Evolutionary conservation across 1,140 invertebrate genomes (phyloP).

Genomic region (Papilio aristodemus): DNA sequence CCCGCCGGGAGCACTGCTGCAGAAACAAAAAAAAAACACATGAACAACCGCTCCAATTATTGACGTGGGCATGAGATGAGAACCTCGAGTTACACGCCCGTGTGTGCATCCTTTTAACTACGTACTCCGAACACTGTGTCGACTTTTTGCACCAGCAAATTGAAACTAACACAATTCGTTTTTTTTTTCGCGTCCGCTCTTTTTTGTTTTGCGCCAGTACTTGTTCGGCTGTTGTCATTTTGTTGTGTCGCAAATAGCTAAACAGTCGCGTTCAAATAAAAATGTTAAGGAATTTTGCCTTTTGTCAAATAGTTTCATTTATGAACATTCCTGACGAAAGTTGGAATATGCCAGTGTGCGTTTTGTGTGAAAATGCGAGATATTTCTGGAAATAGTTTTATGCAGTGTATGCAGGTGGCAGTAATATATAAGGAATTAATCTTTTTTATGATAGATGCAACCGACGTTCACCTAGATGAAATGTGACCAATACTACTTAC

Average conservation of each 20-base stretch:
- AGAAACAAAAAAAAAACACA: slow-evolving; percentile 72
- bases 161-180: slow-evolving; percentile 34
- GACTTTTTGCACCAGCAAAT: slow-evolving; percentile 33
- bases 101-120: slow-evolving; percentile 38
- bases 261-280: slow-evolving; percentile 6
- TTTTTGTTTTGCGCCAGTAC: slow-evolving; percentile 20
- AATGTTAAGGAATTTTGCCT: slow-evolving; percentile 6
- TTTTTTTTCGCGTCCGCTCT: slow-evolving; percentile 21
- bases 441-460: too few species aligned
- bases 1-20: slow-evolving; percentile 65
- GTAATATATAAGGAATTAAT: too few species aligned
- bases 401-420: background rate
- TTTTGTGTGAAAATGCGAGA: background rate
- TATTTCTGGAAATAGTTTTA: background rate
- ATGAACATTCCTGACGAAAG: slow-evolving; percentile 13
- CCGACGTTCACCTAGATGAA: too few species aligned
- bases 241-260: slow-evolving; percentile 19
- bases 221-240: slow-evolving; percentile 20
- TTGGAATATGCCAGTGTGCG: background rate
- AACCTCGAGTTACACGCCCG: slow-evolving; percentile 48
- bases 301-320: slow-evolving; percentile 14
- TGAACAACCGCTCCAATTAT: slow-evolving; percentile 77
- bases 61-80: slow-evolving; percentile 70
- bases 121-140: slow-evolving; percentile 11
- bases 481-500: too few species aligned